Base-by-base conservation (phyloP, 2,113 vertebrate species). In the Microcebus murinus region DNA sequence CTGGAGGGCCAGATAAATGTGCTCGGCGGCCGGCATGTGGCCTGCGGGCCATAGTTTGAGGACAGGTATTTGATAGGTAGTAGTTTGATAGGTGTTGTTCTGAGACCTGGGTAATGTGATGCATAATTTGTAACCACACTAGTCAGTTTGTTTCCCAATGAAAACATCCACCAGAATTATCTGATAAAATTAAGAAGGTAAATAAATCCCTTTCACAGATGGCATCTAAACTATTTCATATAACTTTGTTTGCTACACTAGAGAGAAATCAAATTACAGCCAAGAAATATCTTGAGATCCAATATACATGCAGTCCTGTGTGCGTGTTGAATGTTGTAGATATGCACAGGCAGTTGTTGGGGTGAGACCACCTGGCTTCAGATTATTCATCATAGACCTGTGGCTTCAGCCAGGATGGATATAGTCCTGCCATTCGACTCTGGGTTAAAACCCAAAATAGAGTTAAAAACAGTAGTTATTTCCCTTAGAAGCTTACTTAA, bases 181-280 rank as follows among this genome's bases (percentile, higher is more conserved):
- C 8, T 93, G 25, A 52, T 94, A 81, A 88, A 81, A 63, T 81
- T 80, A 71, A 71, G 31, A 73, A 71, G 25, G 50, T 31, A n/a
- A 77, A 36, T 5, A 59, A 71, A 39, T 6, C 45, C n/a, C 45
- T 42, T 63, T 36, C 68, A 23, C 59, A 36, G n/a, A 65, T 74
- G 15, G 11, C 74, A 45, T 52, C 55, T 82, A 52, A 68, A 82
- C 42, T 74, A 5, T 77, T 92, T 65, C 8, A 21, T 55, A 1
- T 36, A 55, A 76, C n/a, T 94, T 94, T 63, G 23, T 36, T 70
- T 80, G 55, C 42, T 6, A 17, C 21, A n/a, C 77, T 65, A 39
- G 21, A 55, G 11, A 55, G 29, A 76, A 45, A 55, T 20, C 27
- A 67, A 14, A 34, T 81, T 42, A 39, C 65, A 42, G 48, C 52